Evolutionary conservation across 2,888 invertebrate species (phyloP).

Genomic region (Philereme transversata): DNA sequence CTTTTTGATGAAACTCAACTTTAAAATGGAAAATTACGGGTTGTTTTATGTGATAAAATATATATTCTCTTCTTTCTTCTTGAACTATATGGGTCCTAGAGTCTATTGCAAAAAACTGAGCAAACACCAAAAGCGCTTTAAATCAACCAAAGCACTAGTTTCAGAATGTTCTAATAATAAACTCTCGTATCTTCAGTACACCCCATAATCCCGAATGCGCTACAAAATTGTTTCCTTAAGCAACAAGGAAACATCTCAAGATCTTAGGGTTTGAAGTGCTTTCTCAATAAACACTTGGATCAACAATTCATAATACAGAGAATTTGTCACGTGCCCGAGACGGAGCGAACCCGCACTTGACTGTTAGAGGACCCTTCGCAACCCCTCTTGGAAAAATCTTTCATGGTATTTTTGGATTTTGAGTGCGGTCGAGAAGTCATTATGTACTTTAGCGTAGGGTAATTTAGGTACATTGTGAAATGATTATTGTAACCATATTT

Average conservation of each 20-base stretch:
- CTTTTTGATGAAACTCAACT: too few species aligned
- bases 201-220: conserved; percentile 1
- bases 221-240: conserved; percentile 13
- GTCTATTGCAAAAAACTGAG: too few species aligned
- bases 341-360: conserved; percentile 55
- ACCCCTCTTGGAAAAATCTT: conserved; percentile 39
- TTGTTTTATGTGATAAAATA: too few species aligned
- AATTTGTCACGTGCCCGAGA: conserved; percentile 39
- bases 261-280: conserved; percentile 16
- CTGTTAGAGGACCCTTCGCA: conserved; percentile 45
- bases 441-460: conserved; percentile 3
- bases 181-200: too few species aligned
- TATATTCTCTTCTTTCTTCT: too few species aligned
- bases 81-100: too few species aligned
- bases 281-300: conserved; percentile 41
- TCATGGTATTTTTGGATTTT: conserved; percentile 31
- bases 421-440: conserved; percentile 17
- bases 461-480: background rate
- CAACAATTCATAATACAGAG: conserved; percentile 41
- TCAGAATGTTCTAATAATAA: too few species aligned
- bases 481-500: too few species aligned
- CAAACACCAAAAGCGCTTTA: too few species aligned
- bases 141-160: too few species aligned
- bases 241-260: conserved; percentile 20
- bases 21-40: too few species aligned